phyloP scores from a whole-genome alignment of 2,113 vertebrate genomes.

The Delphinapterus leucas region DNA sequence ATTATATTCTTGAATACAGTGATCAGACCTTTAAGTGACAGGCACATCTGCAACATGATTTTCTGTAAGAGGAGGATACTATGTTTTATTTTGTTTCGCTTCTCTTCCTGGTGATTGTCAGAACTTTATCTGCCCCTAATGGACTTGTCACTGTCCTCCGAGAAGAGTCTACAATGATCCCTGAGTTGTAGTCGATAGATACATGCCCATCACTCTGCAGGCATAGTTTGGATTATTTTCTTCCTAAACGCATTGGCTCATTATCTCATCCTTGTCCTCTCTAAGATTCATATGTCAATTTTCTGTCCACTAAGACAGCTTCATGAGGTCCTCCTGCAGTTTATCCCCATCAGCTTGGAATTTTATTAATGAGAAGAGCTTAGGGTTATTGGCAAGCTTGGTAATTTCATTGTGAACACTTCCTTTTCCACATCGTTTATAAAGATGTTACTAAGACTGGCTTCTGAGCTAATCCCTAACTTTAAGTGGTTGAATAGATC shows the following conservation, averaged over 20 bases:
- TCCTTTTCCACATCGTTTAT: not conserved
- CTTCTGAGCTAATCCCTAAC: not conserved
- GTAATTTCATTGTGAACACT: not conserved
- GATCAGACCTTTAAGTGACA: not conserved
- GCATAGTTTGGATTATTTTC: not conserved
- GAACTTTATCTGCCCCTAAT: not conserved
- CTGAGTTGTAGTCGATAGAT: not conserved
- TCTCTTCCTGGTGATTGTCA: not conserved
- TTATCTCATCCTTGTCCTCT: not conserved
- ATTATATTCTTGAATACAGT: not conserved
- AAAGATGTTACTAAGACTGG: not conserved
- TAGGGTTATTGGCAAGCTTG: slow-evolving; percentile 13
- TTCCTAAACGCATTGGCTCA: not conserved
- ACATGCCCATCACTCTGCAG: not conserved
- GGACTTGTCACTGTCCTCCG: not conserved
- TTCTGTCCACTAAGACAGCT: not conserved
- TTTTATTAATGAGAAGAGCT: slow-evolving; percentile 7
- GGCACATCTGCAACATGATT: not conserved
- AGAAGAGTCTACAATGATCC: not conserved
- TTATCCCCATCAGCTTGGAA: not conserved
- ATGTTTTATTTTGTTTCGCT: not conserved
- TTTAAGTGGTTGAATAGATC: not conserved
- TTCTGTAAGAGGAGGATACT: not conserved
- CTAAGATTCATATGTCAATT: not conserved
- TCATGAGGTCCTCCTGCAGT: not conserved